A percentile compares a stretch with the other conserved stretches of the same genome.
Conservation (phyloP, 2,797 vertebrate species). For the Sebastes dallii region DNA sequence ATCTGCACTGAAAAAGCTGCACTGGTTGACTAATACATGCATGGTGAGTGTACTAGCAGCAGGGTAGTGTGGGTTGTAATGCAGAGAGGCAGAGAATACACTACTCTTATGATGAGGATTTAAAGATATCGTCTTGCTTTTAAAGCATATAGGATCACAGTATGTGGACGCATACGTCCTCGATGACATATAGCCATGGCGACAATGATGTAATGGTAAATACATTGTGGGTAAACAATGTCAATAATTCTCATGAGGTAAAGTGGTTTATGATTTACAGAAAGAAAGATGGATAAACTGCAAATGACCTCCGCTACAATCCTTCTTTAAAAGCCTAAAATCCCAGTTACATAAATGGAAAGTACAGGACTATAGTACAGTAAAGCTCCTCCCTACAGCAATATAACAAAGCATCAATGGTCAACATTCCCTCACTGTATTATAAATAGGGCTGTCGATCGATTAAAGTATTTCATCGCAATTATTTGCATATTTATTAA, state of each 20-base stretch:
- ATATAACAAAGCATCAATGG: not conserved
- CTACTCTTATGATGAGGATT: slow-evolving; percentile 19
- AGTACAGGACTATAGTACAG: not conserved
- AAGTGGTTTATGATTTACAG: not conserved
- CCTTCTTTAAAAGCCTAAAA: not conserved
- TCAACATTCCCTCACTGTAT: not conserved
- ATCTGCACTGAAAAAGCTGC: slow-evolving; percentile 54
- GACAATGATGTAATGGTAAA: not conserved
- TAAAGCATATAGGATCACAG: not conserved
- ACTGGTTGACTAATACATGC: slow-evolving; percentile 66
- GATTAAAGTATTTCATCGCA: not conserved
- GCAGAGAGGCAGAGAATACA: slow-evolving; percentile 49
- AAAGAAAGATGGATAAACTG: not conserved
- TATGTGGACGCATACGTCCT: not conserved
- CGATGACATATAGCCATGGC: not conserved
- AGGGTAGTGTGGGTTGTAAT: slow-evolving; percentile 68
- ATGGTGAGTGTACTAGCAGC: slow-evolving; percentile 55
- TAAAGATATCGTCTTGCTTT: slow-evolving; percentile 5
- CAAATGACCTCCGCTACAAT: not conserved
- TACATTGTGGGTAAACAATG: slow-evolving; percentile 5
- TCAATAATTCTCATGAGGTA: not conserved
- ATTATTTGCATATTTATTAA: no score
- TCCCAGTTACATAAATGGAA: not conserved
- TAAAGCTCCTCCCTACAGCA: not conserved
- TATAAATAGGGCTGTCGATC: not conserved